phyloP scores from a whole-genome alignment of 2,113 vertebrate genomes.

The Meriones unguiculatus region DNA sequence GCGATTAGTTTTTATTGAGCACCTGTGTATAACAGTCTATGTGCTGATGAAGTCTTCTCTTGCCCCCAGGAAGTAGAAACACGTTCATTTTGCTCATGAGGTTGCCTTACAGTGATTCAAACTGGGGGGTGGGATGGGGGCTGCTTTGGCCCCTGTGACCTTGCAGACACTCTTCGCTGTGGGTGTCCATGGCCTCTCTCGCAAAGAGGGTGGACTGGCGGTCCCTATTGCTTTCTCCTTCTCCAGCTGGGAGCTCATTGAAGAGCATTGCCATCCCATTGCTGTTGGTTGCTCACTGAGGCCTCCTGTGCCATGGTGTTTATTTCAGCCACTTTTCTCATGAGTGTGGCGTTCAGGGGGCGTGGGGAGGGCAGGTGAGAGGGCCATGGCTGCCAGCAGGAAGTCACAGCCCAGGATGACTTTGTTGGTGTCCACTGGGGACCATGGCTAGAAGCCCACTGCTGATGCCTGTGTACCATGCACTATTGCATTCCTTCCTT shows the following conservation, averaged over 20 bases:
- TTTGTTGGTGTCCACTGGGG: not conserved
- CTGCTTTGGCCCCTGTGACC: not conserved
- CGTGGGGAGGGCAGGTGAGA: conserved; percentile 5
- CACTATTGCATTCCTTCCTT: not conserved
- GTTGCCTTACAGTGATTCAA: not conserved
- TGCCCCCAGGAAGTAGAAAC: not conserved
- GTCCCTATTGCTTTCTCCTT: not conserved
- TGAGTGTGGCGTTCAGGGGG: not conserved
- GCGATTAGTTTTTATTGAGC: not conserved
- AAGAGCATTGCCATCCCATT: not conserved
- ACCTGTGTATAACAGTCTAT: not conserved
- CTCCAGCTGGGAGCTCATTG: not conserved
- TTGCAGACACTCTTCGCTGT: not conserved
- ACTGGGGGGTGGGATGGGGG: fast-evolving
- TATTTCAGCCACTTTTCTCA: not conserved
- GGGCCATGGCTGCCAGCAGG: fast-evolving
- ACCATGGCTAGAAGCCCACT: not conserved
- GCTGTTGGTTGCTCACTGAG: not conserved
- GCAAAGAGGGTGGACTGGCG: not conserved
- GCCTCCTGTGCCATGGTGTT: not conserved
- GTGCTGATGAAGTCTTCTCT: not conserved
- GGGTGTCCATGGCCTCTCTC: not conserved
- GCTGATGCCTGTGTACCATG: not conserved
- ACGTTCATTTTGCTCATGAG: conserved; percentile 8
- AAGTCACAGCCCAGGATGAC: not conserved